phyloP scores from a whole-genome alignment of 2,888 invertebrate genomes.

The Amphipyra tragopoginis region DNA sequence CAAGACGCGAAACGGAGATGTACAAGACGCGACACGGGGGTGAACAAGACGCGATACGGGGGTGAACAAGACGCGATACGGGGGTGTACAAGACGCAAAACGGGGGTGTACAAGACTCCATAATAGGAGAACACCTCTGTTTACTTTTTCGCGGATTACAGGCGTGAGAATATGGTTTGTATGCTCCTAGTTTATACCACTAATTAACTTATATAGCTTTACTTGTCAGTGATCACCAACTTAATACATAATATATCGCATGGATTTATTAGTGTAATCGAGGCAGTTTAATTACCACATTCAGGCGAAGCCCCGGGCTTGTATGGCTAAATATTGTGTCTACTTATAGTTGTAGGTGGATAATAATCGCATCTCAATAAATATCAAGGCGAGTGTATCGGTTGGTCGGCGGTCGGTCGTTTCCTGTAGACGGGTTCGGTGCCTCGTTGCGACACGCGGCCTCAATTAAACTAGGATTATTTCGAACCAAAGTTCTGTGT shows the following conservation, averaged over 20 bases:
- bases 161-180: too few species aligned
- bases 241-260: background rate
- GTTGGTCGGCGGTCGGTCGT: background rate
- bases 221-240: background rate
- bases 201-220: background rate
- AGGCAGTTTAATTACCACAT: conserved; percentile 1
- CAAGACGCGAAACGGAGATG: too few species aligned
- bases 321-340: conserved; percentile 5
- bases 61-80: too few species aligned
- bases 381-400: conserved; percentile 37
- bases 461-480: conserved; percentile 6
- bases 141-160: too few species aligned
- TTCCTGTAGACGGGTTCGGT: conserved; percentile 35
- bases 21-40: too few species aligned
- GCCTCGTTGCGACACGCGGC: conserved; percentile 19
- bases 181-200: background rate
- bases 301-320: conserved; percentile 1
- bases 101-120: too few species aligned
- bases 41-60: too few species aligned
- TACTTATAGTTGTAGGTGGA: background rate
- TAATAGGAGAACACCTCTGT: too few species aligned
- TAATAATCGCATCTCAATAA: conserved; percentile 19
- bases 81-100: too few species aligned
- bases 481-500: background rate
- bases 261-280: background rate